A percentile compares a stretch with the other conserved stretches of the same genome.
Evolutionary conservation across 2,888 invertebrate genomes (phyloP).

Genomic region (Chouioia cunea): DNA sequence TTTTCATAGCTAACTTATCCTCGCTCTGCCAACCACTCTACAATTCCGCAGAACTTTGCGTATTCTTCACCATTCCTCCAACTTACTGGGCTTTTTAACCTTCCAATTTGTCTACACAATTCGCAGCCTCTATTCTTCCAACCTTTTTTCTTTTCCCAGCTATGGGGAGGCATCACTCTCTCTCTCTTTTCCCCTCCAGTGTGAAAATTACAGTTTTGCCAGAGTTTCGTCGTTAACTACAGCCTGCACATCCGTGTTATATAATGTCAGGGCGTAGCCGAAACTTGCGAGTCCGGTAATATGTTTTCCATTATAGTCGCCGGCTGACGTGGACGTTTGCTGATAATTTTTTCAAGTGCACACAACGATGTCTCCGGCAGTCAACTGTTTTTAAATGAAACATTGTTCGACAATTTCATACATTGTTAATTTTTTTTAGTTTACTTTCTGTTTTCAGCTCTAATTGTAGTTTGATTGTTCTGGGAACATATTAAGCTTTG

Average conservation of each 20-base stretch:
- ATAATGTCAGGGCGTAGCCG: slow-evolving; percentile 57
- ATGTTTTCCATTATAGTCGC: slow-evolving; percentile 62
- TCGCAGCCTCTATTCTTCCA: no score
- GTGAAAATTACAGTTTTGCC: slow-evolving; percentile 65
- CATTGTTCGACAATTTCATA: slow-evolving; percentile 5
- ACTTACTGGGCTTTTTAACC: no score
- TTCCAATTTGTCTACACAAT: no score
- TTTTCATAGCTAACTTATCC: no score
- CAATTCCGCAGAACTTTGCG: neutral
- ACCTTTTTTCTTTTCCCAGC: neutral
- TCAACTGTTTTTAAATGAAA: neutral
- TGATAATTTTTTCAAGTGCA: slow-evolving; percentile 43
- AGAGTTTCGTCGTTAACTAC: slow-evolving; percentile 67
- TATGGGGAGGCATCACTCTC: slow-evolving; percentile 38
- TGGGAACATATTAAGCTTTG: no score
- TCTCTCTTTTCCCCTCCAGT: slow-evolving; percentile 51
- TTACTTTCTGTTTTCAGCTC: neutral
- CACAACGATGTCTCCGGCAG: neutral
- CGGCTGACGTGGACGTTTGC: slow-evolving; percentile 50
- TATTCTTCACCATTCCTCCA: neutral
- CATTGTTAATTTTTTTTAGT: slow-evolving; percentile 5
- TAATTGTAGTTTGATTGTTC: no score
- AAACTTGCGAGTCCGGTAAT: slow-evolving; percentile 64
- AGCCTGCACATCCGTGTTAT: slow-evolving; percentile 65
- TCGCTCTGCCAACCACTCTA: no score